Base-by-base conservation (phyloP, 35 echinoderm and acorn worm species). In the Diadema setosum region DNA sequence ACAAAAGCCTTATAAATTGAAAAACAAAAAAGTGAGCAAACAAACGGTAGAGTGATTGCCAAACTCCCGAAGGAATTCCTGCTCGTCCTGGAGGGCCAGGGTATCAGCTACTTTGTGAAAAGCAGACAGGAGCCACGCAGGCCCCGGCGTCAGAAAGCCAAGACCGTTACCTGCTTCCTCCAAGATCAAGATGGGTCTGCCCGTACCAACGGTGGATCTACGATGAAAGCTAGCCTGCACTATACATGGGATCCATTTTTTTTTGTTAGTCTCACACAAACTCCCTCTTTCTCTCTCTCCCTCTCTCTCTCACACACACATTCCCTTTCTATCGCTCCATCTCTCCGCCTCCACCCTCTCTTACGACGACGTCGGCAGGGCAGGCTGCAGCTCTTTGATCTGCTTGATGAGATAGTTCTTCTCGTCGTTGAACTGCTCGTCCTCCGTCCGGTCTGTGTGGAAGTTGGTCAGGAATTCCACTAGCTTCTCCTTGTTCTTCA, bases 341-440 rank as follows among this genome's bases (percentile, higher is more conserved):
- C n/a, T n/a, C 63, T 14, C 27, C 30, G 63, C 25, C 63, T 33
- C 20, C 27, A 12, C 63, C 37, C 58, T n/a, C 37, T 67, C 30
- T 32, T 26, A 67, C 12, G 63, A 67, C 20, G 63, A 9, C 21
- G 26, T 15, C 2, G 73, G 73, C 40, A 60, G 44, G 27, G 88
- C 64, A 3, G 91, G 87, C 39, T 91, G 80, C 1, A 99, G 93
- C 50, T 99, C 96, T 86, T 83, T 74, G 61, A 99, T 99, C 83
- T 99, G 96, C 81, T 93, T 91, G 37, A 99, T 94, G 35, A 99
- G 89, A 83, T 99, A 99, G 43, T 81, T 91, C 83, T 99, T 99
- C 58, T 99, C 96, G 55, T 99, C 96, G 67, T 99, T 99, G 82
- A 99, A 99, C 58, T 99, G 96, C 65, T 99, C 96, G 61, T 99